Evolutionary conservation across 2,113 vertebrate genomes (phyloP), one percentile per base, ranked within the genome.

Genomic region (Emydocephalus ijimae): DNA sequence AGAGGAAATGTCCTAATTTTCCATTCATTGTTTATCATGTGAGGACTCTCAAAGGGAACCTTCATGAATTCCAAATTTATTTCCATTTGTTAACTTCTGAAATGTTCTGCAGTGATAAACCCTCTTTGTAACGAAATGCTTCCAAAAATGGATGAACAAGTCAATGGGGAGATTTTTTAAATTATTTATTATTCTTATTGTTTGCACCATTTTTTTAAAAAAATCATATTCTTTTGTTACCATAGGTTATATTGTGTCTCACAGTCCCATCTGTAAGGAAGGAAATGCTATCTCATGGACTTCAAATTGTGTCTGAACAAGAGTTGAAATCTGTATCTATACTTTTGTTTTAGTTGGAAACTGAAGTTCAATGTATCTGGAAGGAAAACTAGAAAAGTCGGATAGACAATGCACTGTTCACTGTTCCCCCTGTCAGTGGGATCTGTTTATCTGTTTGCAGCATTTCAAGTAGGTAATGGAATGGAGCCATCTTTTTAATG

Each of bases 1-100:
- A 92, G 6, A 64, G 90, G 91, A 92, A 81, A 96, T 90, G 92
- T 94, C 92, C 90, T 85, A 64, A 89, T 90, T 91, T 59, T 55
- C 90, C 91, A 50, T 64, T 91, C 50, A 87, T 61, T 11, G 26
- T 9, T 48, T 56, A 55, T 24, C 48, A 93, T 91, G 56, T 88
- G 92, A 90, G 88, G 20, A 29, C 69, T 93, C 56, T 91, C 29
- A 20, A 26, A 91, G 85, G 55, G 45, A 93, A 88, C 26, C 89
- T 11, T 85, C 21, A 88, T 55, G 43, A 39, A 7, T 55, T 54
- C 5, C 9, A 91, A 89, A 91, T 21, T 54, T 43, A 1, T 12
- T 59, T 86, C 1, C 90, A 45, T 57, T 89, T 55, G 61, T 20
- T 20, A 43, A 3, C 54, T 59, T 88, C 43, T 0, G 3, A 88